Conservation (phyloP, 2,888 invertebrate genomes). For the Caenorhabditis auriculariae region DNA sequence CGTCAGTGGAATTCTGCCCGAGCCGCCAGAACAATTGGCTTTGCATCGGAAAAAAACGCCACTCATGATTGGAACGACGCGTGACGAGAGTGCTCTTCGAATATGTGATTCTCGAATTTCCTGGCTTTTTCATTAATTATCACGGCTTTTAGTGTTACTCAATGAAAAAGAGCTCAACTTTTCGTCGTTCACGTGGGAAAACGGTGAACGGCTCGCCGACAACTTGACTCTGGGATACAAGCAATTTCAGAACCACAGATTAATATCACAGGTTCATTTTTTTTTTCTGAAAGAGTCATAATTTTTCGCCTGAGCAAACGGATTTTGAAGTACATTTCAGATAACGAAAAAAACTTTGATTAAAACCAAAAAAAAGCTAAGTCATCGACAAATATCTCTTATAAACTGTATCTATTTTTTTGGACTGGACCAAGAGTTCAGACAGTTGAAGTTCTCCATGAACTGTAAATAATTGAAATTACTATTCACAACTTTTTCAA, state of each 20-base stretch:
- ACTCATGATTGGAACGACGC: constrained; percentile 60
- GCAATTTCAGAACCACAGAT: constrained; percentile 58
- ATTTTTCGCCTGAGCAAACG: too few relatives aligned
- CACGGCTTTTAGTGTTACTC: constrained; percentile 49
- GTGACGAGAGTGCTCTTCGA: constrained; percentile 60
- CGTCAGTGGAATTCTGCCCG: constrained; percentile 57
- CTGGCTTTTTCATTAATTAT: neutral
- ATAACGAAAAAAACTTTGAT: too few relatives aligned
- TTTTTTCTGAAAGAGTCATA: neutral
- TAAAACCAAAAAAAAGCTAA: too few relatives aligned
- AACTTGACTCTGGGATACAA: constrained; percentile 56
- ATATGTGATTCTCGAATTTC: constrained; percentile 43
- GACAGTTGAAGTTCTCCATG: neutral
- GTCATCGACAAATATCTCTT: too few relatives aligned
- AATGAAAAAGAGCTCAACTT: constrained; percentile 61
- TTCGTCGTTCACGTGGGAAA: constrained; percentile 33
- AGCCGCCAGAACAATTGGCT: constrained; percentile 54
- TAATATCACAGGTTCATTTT: constrained; percentile 51
- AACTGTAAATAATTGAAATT: too few relatives aligned
- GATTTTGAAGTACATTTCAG: too few relatives aligned
- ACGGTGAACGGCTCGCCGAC: constrained; percentile 53
- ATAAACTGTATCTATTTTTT: too few relatives aligned
- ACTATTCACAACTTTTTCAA: too few relatives aligned
- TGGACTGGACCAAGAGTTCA: neutral
- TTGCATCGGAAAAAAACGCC: constrained; percentile 52